Evolutionary conservation across 2,113 vertebrate species (phyloP), one percentile per base, ranked within the genome.

Genomic region (Colius striatus): DNA sequence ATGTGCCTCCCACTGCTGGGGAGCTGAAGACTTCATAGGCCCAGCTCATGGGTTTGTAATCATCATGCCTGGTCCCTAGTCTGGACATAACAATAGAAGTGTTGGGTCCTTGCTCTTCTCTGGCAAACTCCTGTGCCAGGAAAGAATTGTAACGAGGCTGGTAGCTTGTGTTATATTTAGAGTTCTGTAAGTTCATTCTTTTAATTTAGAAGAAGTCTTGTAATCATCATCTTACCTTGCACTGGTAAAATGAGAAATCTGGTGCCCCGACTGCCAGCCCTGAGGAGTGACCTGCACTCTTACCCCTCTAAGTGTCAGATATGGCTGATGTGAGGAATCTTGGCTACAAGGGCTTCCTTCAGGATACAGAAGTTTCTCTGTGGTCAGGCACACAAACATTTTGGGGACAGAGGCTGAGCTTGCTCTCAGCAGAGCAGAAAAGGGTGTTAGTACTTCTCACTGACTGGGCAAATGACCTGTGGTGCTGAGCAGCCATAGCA

Each of bases 41-140:
- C 27, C 17, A 54, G 51, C 70, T 72, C 30, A 23, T 1, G 4
- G 36, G 2, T 73, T 23, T 79, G 30, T 27, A 32, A 26, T 10
- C 2, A 0, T 12, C 10, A 1, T 43, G 19, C 54, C 41, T 57
- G 14, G 15, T 57, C 47, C 36, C 50, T 57, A 21, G 2, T n/a
- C 30, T 54, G 43, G 60, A 16, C 2, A 1, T 45, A 38, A 29
- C 7, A 1, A 19, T 45, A 2, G 1, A 11, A 5, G 10, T 8
- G 29, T 26, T 78, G 27, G 14, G 34, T 51, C n/a, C 17, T 55
- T 84, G 34, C 20, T 81, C 8, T 54, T 67, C 36, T 73, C 22
- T 79, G 57, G 23, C 20, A 55, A 10, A 19, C 12, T 81, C 23
- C 30, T 60, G 6, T 23, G 41, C 54, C 32, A 74, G 55, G 29